A percentile compares a stretch with the other conserved stretches of the same genome.
phyloP scores from a whole-genome alignment of 2,888 invertebrate genomes.

The Idaea biselata region DNA sequence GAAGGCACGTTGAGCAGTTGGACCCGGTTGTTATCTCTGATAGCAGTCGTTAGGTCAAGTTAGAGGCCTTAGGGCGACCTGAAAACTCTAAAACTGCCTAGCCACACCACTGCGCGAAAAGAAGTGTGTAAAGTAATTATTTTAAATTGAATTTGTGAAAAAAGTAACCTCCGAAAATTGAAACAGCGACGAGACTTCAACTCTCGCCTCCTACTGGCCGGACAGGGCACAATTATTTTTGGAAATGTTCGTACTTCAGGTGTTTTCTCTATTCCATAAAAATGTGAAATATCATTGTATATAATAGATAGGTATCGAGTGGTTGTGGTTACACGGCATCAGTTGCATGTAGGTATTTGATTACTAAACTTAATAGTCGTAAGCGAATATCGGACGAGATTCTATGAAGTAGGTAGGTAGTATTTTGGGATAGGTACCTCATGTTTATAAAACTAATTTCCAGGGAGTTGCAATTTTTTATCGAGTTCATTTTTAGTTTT shows the following conservation, averaged over 20 bases:
- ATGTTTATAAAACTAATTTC: not conserved
- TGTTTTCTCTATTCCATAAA: not conserved
- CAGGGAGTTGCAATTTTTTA: not conserved
- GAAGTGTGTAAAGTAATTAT: too few species aligned
- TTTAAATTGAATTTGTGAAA: too few species aligned
- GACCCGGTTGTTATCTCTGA: too few species aligned
- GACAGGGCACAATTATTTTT: too few species aligned
- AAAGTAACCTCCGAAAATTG: too few species aligned
- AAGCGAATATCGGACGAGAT: not conserved
- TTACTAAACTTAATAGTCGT: not conserved
- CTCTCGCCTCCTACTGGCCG: too few species aligned
- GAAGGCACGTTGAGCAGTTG: too few species aligned
- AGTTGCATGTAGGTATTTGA: constrained; percentile 1
- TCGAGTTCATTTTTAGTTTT: not conserved
- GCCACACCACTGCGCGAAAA: too few species aligned
- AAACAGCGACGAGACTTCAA: too few species aligned
- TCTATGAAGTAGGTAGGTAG: not conserved
- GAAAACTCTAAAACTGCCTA: too few species aligned
- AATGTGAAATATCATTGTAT: not conserved
- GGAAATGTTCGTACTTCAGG: not conserved
- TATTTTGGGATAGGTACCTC: not conserved
- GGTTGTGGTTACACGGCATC: not conserved
- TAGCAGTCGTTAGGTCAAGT: too few species aligned
- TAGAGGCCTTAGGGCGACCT: too few species aligned
- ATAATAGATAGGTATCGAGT: not conserved